phyloP scores from a whole-genome alignment of 1,140 invertebrate genomes.

The Drosophila prosaltans region DNA sequence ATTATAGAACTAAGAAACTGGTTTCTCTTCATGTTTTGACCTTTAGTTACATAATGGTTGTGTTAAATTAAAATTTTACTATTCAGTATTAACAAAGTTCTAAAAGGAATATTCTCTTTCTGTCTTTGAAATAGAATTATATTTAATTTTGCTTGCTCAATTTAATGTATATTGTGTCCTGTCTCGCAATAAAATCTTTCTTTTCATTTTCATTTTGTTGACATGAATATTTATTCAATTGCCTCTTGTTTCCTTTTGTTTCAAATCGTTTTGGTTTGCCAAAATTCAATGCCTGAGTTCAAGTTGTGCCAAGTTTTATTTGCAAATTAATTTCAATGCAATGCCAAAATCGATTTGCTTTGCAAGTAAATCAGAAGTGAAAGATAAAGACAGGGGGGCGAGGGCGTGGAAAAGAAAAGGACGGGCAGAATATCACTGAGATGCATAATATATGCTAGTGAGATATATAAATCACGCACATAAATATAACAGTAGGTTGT shows the following conservation, averaged over 20 bases:
- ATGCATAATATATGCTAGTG: constrained; percentile 40
- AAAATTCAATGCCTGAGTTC: constrained; percentile 21
- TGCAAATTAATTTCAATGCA: constrained; percentile 65
- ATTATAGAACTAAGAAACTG: too few relatives aligned
- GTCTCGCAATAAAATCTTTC: background rate
- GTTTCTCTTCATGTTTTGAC: too few relatives aligned
- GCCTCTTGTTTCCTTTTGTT: constrained; percentile 14
- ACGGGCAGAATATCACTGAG: background rate
- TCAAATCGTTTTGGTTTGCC: background rate
- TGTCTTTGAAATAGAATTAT: background rate
- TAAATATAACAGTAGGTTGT: constrained; percentile 43
- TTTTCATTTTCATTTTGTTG: background rate
- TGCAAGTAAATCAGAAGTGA: constrained; percentile 29
- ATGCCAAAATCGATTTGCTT: constrained; percentile 61
- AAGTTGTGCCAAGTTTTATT: constrained; percentile 55
- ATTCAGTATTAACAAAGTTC: too few relatives aligned
- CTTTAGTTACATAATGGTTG: too few relatives aligned
- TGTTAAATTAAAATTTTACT: too few relatives aligned
- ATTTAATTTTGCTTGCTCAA: background rate
- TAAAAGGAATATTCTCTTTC: too few relatives aligned
- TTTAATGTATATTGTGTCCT: background rate
- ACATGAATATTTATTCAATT: constrained; percentile 33
- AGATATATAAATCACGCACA: constrained; percentile 52
- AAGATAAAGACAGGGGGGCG: constrained; percentile 8
- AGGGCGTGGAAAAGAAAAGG: background rate